These are phyloP conservation scores for Rallus limicola DNA, from an alignment of 2,113 vertebrate genomes.

Conservation along the genomic window DNA sequence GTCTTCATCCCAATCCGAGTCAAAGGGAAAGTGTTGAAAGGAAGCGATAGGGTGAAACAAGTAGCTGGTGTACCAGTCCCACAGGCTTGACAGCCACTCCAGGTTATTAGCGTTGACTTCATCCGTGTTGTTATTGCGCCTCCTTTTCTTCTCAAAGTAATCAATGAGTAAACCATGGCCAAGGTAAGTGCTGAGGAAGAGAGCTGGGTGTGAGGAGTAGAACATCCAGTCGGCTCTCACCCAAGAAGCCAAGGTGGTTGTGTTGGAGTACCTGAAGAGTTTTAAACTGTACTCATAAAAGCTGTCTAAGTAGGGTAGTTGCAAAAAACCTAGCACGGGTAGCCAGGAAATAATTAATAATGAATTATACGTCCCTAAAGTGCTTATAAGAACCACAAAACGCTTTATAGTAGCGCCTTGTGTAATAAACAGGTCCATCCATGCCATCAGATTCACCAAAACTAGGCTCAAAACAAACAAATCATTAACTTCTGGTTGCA, in stretches of 20 bases:
- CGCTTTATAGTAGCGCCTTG: slow-evolving; percentile 97
- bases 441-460: slow-evolving; percentile 95
- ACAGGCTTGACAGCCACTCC: slow-evolving; percentile 95
- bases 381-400: slow-evolving; percentile 97
- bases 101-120: slow-evolving; percentile 93
- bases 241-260: slow-evolving; percentile 91
- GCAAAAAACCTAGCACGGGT: slow-evolving; percentile 94
- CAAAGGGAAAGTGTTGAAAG: slow-evolving; percentile 89
- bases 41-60: slow-evolving; percentile 93
- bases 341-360: slow-evolving; percentile 96
- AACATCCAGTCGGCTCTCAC: slow-evolving; percentile 97
- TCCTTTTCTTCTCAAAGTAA: slow-evolving; percentile 96
- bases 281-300: slow-evolving; percentile 96
- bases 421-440: slow-evolving; percentile 99
- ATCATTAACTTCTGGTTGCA: slow-evolving; percentile 97
- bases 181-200: slow-evolving; percentile 95
- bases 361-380: slow-evolving; percentile 97
- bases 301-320: slow-evolving; percentile 92
- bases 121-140: slow-evolving; percentile 80
- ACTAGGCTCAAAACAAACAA: slow-evolving; percentile 95
- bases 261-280: slow-evolving; percentile 92
- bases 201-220: slow-evolving; percentile 95
- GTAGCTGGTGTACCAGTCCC: slow-evolving; percentile 98
- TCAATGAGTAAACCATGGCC: slow-evolving; percentile 93
- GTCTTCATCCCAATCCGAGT: slow-evolving; percentile 95